Evolutionary conservation across 2,797 vertebrate genomes (phyloP), one percentile per base, ranked within the genome.

Genomic region (Sarcophilus harrisii): DNA sequence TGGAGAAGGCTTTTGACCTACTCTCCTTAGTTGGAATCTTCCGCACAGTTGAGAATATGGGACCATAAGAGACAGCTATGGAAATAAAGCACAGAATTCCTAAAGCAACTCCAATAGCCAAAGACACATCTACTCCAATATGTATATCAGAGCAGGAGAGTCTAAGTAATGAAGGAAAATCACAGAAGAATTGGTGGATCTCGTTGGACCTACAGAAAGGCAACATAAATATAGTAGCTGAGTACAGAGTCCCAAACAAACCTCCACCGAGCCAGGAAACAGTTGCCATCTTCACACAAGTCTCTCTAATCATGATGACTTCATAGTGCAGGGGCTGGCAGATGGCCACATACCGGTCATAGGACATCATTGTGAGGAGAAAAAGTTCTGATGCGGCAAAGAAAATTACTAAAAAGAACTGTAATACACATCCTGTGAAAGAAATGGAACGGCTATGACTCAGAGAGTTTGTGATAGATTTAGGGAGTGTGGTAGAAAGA

Each of bases 171-270:
- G 97, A 96, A 93, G 97, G 97, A 60, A 97, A 29, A 87, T 98
- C 97, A 60, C 97, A 98, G 91, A 97, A 97, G 95, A 98, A 98
- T 1, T 97, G 97, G 28, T 95, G 81, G 59, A 97, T 96, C n/a
- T 96, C 58, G 91, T 95, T 97, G 3, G 96, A 66, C 8, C 94
- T 94, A 59, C 98, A 97, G 59, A 98, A 96, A 10, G 97, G 96
- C 60, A 96, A 73, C 5, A 96, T 96, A 62, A 98, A 97, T 45
- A 95, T 98, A 60, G 94, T 66, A 10, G 38, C 54, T 3, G 97
- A 90, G 27, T 98, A 96, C 32, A 92, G 29, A 55, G 97, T 59
- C n/a, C 3, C 97, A 90, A 95, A 97, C 9, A 97, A 91, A 16
- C 89, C 92, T 28, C 97, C 97, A 21, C 59, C 94, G 29, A 93